A percentile compares a stretch with the other conserved stretches of the same genome.
phyloP scores from a whole-genome alignment of 2,113 vertebrate genomes.

The Vicugna pacos region DNA sequence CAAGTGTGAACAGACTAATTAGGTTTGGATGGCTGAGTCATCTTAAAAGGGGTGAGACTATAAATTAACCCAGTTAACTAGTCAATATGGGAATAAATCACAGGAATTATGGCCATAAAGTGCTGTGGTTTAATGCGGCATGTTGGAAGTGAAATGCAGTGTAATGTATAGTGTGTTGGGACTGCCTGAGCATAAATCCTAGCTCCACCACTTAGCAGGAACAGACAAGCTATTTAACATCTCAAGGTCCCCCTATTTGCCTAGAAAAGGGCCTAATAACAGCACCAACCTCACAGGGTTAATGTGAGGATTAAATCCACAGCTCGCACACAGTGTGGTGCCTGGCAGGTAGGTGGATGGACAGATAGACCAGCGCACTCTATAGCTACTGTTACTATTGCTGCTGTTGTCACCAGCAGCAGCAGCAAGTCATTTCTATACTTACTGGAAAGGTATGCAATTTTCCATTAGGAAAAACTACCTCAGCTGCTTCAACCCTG shows the following conservation, averaged over 20 bases:
- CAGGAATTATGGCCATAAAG: not conserved
- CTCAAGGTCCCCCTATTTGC: not conserved
- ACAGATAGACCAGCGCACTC: not conserved
- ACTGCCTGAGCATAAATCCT: not conserved
- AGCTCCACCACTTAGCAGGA: not conserved
- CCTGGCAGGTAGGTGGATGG: not conserved
- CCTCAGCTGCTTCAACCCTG: slow-evolving; percentile 95
- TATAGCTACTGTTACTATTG: not conserved
- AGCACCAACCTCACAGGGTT: not conserved
- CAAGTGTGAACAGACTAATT: slow-evolving; percentile 3
- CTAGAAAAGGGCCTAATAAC: not conserved
- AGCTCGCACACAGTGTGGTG: rapidly evolving
- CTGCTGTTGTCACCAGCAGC: not conserved
- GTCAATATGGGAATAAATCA: slow-evolving; percentile 28
- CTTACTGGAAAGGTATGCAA: slow-evolving; percentile 91
- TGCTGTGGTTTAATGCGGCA: not conserved
- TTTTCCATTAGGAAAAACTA: slow-evolving; percentile 94
- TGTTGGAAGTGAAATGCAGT: not conserved
- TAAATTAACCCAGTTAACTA: slow-evolving; percentile 20
- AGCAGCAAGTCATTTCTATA: slow-evolving; percentile 37
- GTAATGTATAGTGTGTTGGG: not conserved
- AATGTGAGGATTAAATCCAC: not conserved
- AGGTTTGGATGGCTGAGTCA: not conserved
- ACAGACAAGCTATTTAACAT: not conserved
- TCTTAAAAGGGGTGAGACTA: not conserved